phyloP scores from a whole-genome alignment of 1,140 invertebrate species.

The Tachypleus tridentatus region DNA sequence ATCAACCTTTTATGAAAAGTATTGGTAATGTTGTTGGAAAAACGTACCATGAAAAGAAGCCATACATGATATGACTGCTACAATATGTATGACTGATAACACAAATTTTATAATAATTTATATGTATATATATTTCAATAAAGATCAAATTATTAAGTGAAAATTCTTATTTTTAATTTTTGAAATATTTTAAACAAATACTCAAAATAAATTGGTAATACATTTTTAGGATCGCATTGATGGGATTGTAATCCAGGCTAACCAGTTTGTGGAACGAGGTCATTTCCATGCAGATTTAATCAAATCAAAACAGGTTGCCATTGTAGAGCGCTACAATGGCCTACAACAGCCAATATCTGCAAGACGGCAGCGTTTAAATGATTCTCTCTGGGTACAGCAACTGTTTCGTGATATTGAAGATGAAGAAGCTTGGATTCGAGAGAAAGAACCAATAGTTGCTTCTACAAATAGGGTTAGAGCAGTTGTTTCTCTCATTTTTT shows the following conservation, averaged over 20 bases:
- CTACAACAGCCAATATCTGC: conserved; percentile 70
- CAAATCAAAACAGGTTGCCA: conserved; percentile 51
- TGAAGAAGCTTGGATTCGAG: conserved; percentile 97
- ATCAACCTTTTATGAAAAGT: too few species aligned
- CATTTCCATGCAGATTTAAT: conserved; percentile 98
- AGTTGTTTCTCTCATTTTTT: neutral
- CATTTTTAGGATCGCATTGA: conserved; percentile 68
- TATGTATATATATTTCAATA: neutral
- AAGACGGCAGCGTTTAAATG: conserved; percentile 72
- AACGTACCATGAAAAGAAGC: too few species aligned
- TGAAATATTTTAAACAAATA: neutral
- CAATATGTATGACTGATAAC: too few species aligned
- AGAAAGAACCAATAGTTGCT: conserved; percentile 95
- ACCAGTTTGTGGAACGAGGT: conserved; percentile 74
- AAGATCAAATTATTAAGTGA: neutral
- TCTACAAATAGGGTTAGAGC: conserved; percentile 75
- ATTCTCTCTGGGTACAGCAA: conserved; percentile 85
- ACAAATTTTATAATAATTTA: neutral
- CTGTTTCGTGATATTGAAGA: conserved; percentile 94
- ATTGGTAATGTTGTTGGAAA: too few species aligned
- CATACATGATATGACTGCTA: too few species aligned
- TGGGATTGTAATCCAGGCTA: conserved; percentile 65
- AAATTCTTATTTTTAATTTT: neutral
- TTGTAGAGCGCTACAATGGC: conserved; percentile 36
- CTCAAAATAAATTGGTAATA: neutral